A percentile compares a stretch with the other conserved stretches of the same genome.
Evolutionary conservation across 1,140 invertebrate species (phyloP).

Genomic region (Drosophila novamexicana): DNA sequence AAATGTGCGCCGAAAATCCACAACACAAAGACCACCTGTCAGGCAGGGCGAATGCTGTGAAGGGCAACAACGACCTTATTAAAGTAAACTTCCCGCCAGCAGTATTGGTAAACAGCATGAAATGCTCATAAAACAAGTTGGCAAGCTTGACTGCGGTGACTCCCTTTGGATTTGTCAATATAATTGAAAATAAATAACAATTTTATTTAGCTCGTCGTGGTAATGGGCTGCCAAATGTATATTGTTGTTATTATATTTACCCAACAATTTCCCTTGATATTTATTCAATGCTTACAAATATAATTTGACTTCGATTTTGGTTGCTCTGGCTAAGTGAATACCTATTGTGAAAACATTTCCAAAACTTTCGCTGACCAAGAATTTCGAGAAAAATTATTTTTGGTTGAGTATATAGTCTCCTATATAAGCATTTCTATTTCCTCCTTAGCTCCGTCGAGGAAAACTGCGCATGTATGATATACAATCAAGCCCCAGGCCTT

Average conservation of each 20-base stretch:
- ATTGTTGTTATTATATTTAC: neutral
- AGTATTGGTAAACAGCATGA: conserved; percentile 26
- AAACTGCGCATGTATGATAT: no score
- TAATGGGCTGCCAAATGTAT: neutral
- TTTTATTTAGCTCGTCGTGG: conserved; percentile 2
- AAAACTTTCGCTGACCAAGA: no score
- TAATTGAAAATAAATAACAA: conserved; percentile 50
- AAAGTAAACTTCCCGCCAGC: conserved; percentile 11
- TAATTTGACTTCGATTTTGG: neutral
- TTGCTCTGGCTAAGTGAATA: neutral
- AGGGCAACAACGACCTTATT: conserved; percentile 4
- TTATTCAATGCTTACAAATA: neutral
- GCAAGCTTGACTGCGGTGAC: neutral
- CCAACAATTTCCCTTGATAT: neutral
- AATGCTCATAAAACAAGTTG: conserved; percentile 14
- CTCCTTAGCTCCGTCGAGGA: no score
- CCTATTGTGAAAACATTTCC: no score
- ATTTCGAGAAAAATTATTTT: no score
- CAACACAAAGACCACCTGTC: conserved; percentile 35
- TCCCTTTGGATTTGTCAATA: conserved; percentile 8
- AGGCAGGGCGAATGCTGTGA: neutral
- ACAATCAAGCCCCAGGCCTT: no score
- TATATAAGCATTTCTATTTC: no score
- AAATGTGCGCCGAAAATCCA: conserved; percentile 29
- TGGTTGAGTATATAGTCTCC: no score